Conservation (phyloP, 37 sponge, comb jelly and placozoan species). For the Hexactinellida sp. region DNA sequence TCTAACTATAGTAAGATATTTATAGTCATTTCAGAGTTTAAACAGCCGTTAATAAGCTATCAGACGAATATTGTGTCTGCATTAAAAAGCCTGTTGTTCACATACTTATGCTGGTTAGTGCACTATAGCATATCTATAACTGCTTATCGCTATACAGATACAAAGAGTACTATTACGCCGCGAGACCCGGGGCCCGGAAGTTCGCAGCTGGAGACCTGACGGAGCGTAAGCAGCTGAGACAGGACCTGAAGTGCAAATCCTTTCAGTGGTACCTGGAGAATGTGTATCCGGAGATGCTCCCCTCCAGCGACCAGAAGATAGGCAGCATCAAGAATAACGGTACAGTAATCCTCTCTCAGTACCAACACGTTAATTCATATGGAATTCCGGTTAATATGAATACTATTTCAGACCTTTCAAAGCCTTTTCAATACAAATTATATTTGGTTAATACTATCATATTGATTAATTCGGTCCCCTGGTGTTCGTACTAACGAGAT, state of each 20-base stretch:
- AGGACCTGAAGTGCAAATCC: slow-evolving; percentile 56
- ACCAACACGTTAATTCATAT: not conserved
- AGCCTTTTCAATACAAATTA: no score
- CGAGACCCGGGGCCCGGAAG: slow-evolving; percentile 33
- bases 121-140: not conserved
- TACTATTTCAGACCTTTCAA: no score
- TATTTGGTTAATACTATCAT: no score
- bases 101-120: not conserved
- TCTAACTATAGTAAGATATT: no score
- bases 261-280: slow-evolving; percentile 76
- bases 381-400: no score
- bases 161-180: slow-evolving; percentile 65
- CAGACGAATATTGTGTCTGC: no score
- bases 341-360: not conserved
- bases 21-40: no score
- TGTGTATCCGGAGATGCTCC: slow-evolving; percentile 51
- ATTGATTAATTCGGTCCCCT: no score
- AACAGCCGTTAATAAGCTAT: no score
- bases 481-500: no score
- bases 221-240: slow-evolving; percentile 34
- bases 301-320: not conserved
- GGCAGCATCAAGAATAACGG: not conserved
- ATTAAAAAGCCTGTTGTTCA: no score
- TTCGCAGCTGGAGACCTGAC: slow-evolving; percentile 28
- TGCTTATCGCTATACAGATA: slow-evolving; percentile 20